Percentiles rank a stretch among this genome's conserved stretches.
Conservation (phyloP, 2,888 invertebrate genomes). For the Linnaemya vulpina region DNA sequence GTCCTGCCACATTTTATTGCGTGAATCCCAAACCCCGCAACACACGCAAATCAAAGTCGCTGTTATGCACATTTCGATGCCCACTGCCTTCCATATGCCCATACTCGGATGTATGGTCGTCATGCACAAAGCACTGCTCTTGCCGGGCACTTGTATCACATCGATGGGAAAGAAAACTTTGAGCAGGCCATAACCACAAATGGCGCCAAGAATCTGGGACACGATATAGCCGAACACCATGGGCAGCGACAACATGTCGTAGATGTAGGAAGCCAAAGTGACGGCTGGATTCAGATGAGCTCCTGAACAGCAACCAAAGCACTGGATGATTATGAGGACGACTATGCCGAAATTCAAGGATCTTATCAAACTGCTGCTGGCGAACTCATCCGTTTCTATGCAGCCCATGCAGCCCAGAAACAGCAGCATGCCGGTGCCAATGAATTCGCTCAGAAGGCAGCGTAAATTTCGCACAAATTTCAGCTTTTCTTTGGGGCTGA, state of each 20-base stretch:
- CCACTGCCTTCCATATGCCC: conserved; percentile 84
- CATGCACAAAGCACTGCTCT: conserved; percentile 85
- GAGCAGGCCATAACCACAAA: conserved; percentile 88
- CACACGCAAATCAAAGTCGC: conserved; percentile 87
- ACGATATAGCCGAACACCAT: conserved; percentile 86
- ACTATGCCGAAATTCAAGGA: conserved; percentile 86
- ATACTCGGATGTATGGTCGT: conserved; percentile 85
- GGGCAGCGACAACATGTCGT: conserved; percentile 77
- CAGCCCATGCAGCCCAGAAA: conserved; percentile 90
- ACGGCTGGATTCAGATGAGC: conserved; percentile 91
- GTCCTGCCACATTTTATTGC: conserved; percentile 86
- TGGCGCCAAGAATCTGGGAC: conserved; percentile 87
- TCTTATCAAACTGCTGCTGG: conserved; percentile 80
- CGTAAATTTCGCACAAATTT: conserved; percentile 79
- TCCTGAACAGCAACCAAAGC: conserved; percentile 90
- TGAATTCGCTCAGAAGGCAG: conserved; percentile 86
- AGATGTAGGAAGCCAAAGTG: conserved; percentile 86
- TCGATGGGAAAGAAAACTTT: conserved; percentile 84
- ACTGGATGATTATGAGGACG: conserved; percentile 88
- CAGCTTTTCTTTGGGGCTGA: conserved; percentile 27
- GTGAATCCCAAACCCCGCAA: conserved; percentile 90
- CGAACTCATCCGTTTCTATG: conserved; percentile 77
- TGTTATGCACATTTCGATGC: conserved; percentile 87
- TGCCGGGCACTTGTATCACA: conserved; percentile 74
- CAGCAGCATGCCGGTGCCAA: conserved; percentile 87